phyloP scores from a whole-genome alignment of 2,113 vertebrate genomes.

The Albula goreensis region DNA sequence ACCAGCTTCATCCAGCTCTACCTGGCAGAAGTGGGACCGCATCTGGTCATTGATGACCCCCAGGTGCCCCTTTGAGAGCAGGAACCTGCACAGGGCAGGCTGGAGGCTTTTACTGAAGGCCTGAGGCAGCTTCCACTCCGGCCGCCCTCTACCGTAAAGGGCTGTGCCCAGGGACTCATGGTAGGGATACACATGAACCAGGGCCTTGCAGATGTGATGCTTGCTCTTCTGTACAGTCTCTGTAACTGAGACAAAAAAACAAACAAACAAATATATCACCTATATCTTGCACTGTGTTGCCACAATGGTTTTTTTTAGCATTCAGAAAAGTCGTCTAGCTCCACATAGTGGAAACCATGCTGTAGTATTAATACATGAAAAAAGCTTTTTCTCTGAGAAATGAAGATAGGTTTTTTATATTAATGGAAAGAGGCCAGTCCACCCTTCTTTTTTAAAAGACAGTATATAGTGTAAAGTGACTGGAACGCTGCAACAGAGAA shows the following conservation, averaged over 20 bases:
- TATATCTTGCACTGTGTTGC: no score
- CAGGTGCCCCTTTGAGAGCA: conserved; percentile 55
- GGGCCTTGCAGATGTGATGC: conserved; percentile 35
- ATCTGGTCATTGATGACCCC: conserved; percentile 68
- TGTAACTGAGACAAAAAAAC: conserved; percentile 68
- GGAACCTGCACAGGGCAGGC: conserved; percentile 66
- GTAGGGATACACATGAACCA: conserved; percentile 75
- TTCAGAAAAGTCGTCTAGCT: no score
- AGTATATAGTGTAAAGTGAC: background rate
- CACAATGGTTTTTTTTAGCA: no score
- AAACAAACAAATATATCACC: no score
- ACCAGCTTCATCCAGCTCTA: conserved; percentile 49
- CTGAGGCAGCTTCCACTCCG: conserved; percentile 72
- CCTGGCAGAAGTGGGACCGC: conserved; percentile 65
- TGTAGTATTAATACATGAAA: no score
- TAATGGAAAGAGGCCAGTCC: no score
- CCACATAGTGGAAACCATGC: no score
- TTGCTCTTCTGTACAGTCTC: conserved; percentile 53
- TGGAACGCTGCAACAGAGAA: no score
- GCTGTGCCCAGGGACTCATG: conserved; percentile 68
- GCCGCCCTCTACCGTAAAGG: conserved; percentile 74
- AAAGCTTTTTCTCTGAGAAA: no score
- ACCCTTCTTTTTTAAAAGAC: background rate
- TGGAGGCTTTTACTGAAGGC: conserved; percentile 67
- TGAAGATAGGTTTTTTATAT: no score